Base-by-base conservation (phyloP, 1,140 invertebrate species). In the Lepidostoma basale region DNA sequence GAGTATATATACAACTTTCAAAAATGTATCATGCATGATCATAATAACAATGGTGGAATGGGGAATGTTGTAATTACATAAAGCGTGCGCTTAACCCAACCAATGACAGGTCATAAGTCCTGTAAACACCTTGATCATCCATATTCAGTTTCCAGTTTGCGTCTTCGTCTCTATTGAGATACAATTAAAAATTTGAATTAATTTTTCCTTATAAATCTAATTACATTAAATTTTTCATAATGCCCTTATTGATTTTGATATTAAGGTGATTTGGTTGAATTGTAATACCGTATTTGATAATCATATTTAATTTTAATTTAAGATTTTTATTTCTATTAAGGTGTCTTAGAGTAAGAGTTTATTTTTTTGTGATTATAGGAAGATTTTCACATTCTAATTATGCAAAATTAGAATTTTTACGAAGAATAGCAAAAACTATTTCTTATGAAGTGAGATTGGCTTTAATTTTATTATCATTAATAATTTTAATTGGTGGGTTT, bases 371-470 rank as follows among this genome's bases (percentile, higher is more conserved):
- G 74, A 66, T 85, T 66, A 74, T 81, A 54, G 88, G 88, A 28
- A 89, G 89, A 78, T 83, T 85, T 75, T 88, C 86, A 62, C 89
- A 89, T 83, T 88, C 85, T 68, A 86, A 85, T 79, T 90, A 89
- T 86, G 76, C 87, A 62, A 79, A 88, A 75, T 83, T 89, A 75
- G 88, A 88, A 0, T 77, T 80, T 0, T 78, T 89, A 69, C 88
- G 88, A 1, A 79, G 83, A 33, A 81, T 88, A 47, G 83, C 86
- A 79, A 87, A 90, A 81, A 86, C 82, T 73, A 86, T 90, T 85
- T 89, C 87, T 77, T 90, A 89, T 86, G 87, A 89, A 77, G 85
- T 90, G 26, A 85, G 81, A 33, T 81, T 88, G 74, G 73, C 76
- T 76, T 81, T 87, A 74, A 81, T 86, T 81, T 76, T 88, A 74